Conservation (phyloP, 2,888 invertebrate genomes). For the Esperia sulphurella region DNA sequence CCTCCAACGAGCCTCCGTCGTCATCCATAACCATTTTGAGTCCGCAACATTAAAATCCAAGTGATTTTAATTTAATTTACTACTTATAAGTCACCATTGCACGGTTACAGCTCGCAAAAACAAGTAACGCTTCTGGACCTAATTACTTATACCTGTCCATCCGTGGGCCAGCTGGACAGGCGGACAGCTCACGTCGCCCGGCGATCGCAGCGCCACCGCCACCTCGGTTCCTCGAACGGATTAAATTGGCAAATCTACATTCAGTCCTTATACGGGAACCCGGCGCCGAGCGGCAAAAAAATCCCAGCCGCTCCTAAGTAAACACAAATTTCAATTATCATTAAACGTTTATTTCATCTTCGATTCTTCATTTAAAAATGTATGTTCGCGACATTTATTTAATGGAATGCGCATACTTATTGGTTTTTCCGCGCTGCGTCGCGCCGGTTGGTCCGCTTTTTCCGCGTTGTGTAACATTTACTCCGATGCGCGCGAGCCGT, state of each 20-base stretch:
- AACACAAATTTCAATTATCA: conserved; percentile 77
- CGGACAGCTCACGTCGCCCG: conserved; percentile 24
- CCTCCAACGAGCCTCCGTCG: conserved; percentile 4
- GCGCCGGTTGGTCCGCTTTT: conserved; percentile 68
- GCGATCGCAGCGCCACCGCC: conserved; percentile 39
- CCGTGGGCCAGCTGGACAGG: conserved; percentile 39
- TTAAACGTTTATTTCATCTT: conserved; percentile 66
- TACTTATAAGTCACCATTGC: conserved; percentile 17
- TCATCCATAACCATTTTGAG: conserved; percentile 9
- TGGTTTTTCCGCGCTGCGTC: conserved; percentile 57
- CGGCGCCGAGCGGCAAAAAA: conserved; percentile 62
- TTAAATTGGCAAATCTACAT: conserved; percentile 71
- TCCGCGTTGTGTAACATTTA: conserved; percentile 62
- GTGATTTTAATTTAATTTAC: conserved; percentile 34
- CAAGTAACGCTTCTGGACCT: conserved; percentile 31
- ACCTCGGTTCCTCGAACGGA: conserved; percentile 58
- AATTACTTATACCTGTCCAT: conserved; percentile 48
- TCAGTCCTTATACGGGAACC: conserved; percentile 53
- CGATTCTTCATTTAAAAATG: conserved; percentile 61
- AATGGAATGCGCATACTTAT: conserved; percentile 72
- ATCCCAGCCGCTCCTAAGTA: conserved; percentile 50
- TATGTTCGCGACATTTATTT: conserved; percentile 49
- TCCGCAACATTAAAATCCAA: conserved; percentile 25
- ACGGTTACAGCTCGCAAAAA: conserved; percentile 27
- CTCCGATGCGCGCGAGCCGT: conserved; percentile 47